Evolutionary conservation across 2,113 vertebrate species (phyloP).

Genomic region (Hemichromis elongatus): DNA sequence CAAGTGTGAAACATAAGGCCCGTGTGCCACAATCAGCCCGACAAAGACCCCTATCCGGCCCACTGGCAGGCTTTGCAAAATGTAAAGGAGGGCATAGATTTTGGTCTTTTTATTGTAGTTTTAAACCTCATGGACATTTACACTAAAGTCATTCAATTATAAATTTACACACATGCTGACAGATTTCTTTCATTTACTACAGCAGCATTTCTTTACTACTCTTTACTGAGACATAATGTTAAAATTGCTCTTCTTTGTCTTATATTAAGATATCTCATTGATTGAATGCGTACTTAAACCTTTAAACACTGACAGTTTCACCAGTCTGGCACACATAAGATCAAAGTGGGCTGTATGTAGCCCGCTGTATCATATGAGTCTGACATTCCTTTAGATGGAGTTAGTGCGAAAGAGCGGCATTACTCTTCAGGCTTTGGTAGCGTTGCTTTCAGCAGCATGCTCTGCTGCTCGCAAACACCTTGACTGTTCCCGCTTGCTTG

Average conservation of each 20-base stretch:
- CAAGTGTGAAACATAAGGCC: background rate
- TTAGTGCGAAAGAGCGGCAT: background rate
- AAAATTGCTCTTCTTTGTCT: background rate
- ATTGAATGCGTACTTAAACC: background rate
- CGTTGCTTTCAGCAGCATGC: slow-evolving; percentile 9
- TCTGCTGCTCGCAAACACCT: slow-evolving; percentile 24
- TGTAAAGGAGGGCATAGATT: background rate
- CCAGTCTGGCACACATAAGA: background rate
- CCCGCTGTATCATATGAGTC: background rate
- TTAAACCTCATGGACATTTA: background rate
- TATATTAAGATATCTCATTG: background rate
- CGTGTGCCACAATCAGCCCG: background rate
- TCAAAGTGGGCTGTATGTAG: background rate
- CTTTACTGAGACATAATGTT: background rate
- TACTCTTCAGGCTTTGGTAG: slow-evolving; percentile 14
- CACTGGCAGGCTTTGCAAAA: background rate
- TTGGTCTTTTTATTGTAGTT: background rate
- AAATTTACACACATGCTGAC: background rate
- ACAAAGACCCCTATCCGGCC: background rate
- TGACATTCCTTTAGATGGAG: background rate
- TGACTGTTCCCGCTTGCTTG: background rate
- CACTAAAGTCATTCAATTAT: background rate
- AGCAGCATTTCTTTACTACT: background rate
- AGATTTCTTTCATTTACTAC: background rate
- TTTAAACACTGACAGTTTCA: background rate